Base-by-base conservation (phyloP, 2,113 vertebrate genomes). In the Periophthalmus modestus region DNA sequence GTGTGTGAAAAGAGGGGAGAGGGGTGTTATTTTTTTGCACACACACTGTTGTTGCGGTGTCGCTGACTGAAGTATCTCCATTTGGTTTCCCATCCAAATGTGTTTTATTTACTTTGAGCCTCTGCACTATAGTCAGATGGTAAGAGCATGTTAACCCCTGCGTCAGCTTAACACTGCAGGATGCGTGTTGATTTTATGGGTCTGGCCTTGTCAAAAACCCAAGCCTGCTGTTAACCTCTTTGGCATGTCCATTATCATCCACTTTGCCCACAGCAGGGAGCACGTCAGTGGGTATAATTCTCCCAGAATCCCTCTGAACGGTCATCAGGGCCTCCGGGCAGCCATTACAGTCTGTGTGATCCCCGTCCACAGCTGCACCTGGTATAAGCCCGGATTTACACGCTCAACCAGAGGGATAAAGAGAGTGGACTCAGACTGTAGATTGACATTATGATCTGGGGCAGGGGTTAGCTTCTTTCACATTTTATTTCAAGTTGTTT, bases 11-110 rank as follows among this genome's bases (percentile, higher is more conserved):
- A 19, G 55, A 48, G 0, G 16, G 68, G 70, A 50, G 65, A 61
- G 34, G 62, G 39, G 73, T 85, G 80, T 86, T 82, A 68, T 80
- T 58, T 86, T 82, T 74, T 82, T 73, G 63, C 72, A 78, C 72
- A 87, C 74, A 85, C 84, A 90, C 70, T 81, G 86, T 87, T 89
- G 85, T 88, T 82, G 77, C 77, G 72, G n/a, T 10, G 39, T 72
- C 6, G 48, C 78, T 78, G 78, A 73, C 73, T 81, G 66, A 75
- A 82, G 72, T 5, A 86, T 84, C 74, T 9, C 19, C 73, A 72
- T 69, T 61, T 77, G 77, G 74, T 78, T 73, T 79, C 54, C 24
- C 34, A 75, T 69, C 74, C 82, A 91, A 87, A 88, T 81, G 81
- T 82, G 72, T 59, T 14, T 28, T 59, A 13, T 2, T 24, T 83